Conservation (phyloP, 2,113 vertebrate species). For the Ceratotherium simum region DNA sequence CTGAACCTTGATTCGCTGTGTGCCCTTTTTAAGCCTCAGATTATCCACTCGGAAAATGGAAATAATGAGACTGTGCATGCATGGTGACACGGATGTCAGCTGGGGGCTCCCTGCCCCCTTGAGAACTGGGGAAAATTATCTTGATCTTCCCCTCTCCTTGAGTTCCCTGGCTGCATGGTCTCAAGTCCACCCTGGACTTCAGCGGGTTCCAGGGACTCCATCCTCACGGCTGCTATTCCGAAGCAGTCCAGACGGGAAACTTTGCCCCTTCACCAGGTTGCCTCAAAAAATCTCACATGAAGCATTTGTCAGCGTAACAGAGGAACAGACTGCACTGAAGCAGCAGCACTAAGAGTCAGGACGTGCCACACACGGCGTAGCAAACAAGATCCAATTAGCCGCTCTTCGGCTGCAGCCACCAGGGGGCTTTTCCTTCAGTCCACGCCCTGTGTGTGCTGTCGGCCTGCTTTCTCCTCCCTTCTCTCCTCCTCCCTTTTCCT, state of each 20-base stretch:
- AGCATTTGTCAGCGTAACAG: background rate
- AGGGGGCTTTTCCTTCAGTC: background rate
- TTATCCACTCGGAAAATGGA: background rate
- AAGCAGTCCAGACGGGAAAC: background rate
- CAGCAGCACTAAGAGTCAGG: too few species aligned
- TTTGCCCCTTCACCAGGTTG: background rate
- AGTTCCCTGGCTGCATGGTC: background rate
- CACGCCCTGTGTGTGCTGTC: fast-evolving
- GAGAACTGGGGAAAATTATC: background rate
- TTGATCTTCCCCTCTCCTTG: background rate
- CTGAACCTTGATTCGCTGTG: background rate
- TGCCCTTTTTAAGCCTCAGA: background rate
- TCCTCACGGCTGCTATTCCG: background rate
- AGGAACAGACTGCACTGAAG: background rate
- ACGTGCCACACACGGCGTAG: too few species aligned
- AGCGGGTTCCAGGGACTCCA: background rate
- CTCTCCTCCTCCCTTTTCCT: background rate
- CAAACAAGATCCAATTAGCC: background rate
- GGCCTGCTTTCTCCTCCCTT: background rate
- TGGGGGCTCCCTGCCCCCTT: background rate
- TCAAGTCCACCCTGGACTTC: background rate
- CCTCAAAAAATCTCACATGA: background rate
- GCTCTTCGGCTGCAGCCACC: background rate
- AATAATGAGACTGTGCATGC: background rate
- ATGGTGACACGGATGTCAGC: background rate